Conservation (phyloP, 2,113 vertebrate species). For the Rhodinocichla rosea region DNA sequence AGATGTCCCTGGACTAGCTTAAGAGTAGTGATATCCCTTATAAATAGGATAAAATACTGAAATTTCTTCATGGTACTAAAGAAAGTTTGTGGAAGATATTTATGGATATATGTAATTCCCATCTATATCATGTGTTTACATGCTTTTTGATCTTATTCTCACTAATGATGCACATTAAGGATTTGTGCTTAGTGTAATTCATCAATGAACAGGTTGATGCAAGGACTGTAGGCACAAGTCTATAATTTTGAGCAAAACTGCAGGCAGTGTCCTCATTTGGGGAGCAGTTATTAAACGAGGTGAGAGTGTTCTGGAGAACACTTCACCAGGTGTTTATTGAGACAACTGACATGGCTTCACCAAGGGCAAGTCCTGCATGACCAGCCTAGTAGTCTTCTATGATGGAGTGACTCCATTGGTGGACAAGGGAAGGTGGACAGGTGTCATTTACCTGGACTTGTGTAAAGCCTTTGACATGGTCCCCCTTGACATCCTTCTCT, state of each 20-base stretch:
- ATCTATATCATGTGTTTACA: neutral
- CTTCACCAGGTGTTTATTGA: neutral
- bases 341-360: neutral
- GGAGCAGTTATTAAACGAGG: accelerated
- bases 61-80: neutral
- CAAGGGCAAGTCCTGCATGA: neutral
- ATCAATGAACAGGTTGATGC: neutral
- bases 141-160: neutral
- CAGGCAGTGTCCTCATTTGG: neutral
- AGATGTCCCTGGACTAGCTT: neutral
- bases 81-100: neutral
- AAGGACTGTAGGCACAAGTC: neutral
- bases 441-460: neutral
- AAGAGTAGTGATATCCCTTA: neutral
- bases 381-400: neutral
- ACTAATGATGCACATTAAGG: neutral
- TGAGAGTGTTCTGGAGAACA: neutral
- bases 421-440: neutral
- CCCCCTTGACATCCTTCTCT: neutral
- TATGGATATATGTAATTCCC: neutral
- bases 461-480: neutral
- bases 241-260: neutral
- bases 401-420: neutral
- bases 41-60: neutral
- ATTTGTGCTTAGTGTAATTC: accelerated